Percentiles rank a stretch among this genome's conserved stretches.
These are phyloP conservation scores for Heterodera carotae DNA, from an alignment of 1,140 invertebrate genomes.

Conservation along the genomic window DNA sequence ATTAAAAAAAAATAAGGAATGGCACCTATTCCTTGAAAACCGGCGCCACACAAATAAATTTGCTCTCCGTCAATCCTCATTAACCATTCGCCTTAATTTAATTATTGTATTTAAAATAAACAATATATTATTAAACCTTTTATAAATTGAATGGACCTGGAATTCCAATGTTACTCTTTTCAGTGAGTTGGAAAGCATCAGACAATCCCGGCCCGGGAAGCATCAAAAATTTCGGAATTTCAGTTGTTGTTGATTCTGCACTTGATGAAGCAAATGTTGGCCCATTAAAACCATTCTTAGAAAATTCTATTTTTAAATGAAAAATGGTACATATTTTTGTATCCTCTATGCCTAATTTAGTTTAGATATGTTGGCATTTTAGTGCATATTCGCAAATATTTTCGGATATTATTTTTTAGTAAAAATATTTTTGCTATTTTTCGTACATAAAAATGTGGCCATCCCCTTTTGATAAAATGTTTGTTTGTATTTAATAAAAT, in stretches of 20 bases:
- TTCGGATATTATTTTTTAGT: too few relatives aligned
- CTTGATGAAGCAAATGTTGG: slow-evolving; percentile 13
- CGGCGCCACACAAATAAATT: slow-evolving; percentile 54
- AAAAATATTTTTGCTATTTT: too few relatives aligned
- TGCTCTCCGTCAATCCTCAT: slow-evolving; percentile 51
- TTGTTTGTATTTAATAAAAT: too few relatives aligned
- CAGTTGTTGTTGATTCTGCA: slow-evolving; percentile 22
- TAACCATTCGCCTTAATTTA: slow-evolving; percentile 38
- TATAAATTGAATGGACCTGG: slow-evolving; percentile 31
- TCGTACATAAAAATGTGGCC: too few relatives aligned
- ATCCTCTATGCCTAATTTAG: too few relatives aligned
- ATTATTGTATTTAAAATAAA: background rate
- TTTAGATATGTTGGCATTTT: too few relatives aligned
- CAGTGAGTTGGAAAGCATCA: slow-evolving; percentile 35
- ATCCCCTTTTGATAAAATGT: too few relatives aligned
- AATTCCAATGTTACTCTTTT: slow-evolving; percentile 59
- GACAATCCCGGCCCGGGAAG: slow-evolving; percentile 52
- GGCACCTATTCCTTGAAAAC: slow-evolving; percentile 48
- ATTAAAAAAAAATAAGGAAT: background rate
- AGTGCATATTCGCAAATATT: too few relatives aligned
- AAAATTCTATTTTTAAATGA: slow-evolving; percentile 22
- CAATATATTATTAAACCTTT: background rate
- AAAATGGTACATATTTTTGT: too few relatives aligned
- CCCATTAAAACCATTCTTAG: slow-evolving; percentile 53
- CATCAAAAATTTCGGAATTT: slow-evolving; percentile 32